Evolutionary conservation across 2,888 invertebrate species (phyloP).

Genomic region (Mythimna ferrago): DNA sequence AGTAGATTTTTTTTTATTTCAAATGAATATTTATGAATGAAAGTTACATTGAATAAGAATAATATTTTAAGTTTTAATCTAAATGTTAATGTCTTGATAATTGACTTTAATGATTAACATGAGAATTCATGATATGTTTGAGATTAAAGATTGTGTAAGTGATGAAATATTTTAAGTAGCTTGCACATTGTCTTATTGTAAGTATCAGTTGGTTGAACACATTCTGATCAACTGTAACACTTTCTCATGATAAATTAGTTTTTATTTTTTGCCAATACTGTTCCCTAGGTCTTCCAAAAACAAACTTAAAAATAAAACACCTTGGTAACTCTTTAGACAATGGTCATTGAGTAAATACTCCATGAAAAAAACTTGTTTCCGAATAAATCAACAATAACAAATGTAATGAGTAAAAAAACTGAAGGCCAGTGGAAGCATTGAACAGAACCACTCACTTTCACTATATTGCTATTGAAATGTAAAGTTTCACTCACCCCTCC

Average conservation of each 20-base stretch:
- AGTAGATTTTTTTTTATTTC: not conserved
- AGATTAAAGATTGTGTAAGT: not conserved
- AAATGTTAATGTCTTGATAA: not conserved
- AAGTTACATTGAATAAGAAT: not conserved
- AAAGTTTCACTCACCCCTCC: conserved; percentile 86
- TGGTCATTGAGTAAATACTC: not conserved
- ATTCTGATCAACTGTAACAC: not conserved
- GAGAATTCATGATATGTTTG: not conserved
- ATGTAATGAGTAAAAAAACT: conserved; percentile 50
- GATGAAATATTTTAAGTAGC: conserved; percentile 25
- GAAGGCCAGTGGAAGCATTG: conserved; percentile 59
- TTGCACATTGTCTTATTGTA: conserved; percentile 9
- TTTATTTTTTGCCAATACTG: not conserved
- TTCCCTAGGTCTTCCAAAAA: not conserved
- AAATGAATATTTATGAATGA: not conserved
- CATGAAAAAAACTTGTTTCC: conserved; percentile 3
- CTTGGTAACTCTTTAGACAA: not conserved
- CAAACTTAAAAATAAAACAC: not conserved
- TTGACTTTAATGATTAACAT: not conserved
- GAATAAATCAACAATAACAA: conserved; percentile 39
- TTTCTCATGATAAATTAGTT: not conserved
- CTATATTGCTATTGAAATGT: conserved; percentile 36
- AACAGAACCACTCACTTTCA: conserved; percentile 64
- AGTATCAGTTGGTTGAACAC: not conserved
- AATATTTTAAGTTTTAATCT: not conserved